Conservation (phyloP, 2,888 invertebrate genomes). For the Pelosia muscerda region DNA sequence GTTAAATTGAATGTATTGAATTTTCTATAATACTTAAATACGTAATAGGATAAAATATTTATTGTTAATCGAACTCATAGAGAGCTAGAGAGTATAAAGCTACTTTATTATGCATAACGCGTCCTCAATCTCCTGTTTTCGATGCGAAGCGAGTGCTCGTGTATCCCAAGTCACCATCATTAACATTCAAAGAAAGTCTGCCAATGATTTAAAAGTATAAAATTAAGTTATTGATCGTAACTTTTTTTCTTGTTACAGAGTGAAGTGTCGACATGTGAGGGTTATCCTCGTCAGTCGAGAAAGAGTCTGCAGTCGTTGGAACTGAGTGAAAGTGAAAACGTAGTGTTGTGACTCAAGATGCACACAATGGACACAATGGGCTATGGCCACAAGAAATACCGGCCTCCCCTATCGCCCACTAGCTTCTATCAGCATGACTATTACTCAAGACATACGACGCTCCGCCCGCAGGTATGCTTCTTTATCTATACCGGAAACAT, state of each 20-base stretch:
- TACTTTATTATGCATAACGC: slow-evolving; percentile 53
- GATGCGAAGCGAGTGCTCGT: slow-evolving; percentile 54
- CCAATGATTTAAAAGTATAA: slow-evolving; percentile 8
- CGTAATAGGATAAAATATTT: not conserved
- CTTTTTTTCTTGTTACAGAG: slow-evolving; percentile 54
- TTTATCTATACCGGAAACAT: slow-evolving; percentile 22
- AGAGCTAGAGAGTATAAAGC: slow-evolving; percentile 28
- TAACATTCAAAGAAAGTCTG: slow-evolving; percentile 43
- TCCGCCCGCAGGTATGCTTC: slow-evolving; percentile 80
- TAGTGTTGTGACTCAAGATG: slow-evolving; percentile 64
- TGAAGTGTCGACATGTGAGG: slow-evolving; percentile 54
- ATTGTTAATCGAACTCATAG: not conserved
- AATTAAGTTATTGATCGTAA: slow-evolving; percentile 7
- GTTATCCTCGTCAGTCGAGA: slow-evolving; percentile 15
- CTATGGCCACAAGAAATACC: slow-evolving; percentile 88
- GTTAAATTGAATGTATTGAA: no score
- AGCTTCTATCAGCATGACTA: slow-evolving; percentile 88
- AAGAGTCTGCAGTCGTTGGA: slow-evolving; percentile 20
- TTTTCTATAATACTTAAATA: not conserved
- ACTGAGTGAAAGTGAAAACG: slow-evolving; percentile 52
- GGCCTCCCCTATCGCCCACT: slow-evolving; percentile 87
- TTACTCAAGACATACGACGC: slow-evolving; percentile 82
- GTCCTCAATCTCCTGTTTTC: slow-evolving; percentile 44
- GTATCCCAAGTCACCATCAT: slow-evolving; percentile 30
- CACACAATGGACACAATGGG: slow-evolving; percentile 89